These are phyloP conservation scores for Chelmon rostratus DNA, from an alignment of 2,797 vertebrate species.

Conservation along the genomic window DNA sequence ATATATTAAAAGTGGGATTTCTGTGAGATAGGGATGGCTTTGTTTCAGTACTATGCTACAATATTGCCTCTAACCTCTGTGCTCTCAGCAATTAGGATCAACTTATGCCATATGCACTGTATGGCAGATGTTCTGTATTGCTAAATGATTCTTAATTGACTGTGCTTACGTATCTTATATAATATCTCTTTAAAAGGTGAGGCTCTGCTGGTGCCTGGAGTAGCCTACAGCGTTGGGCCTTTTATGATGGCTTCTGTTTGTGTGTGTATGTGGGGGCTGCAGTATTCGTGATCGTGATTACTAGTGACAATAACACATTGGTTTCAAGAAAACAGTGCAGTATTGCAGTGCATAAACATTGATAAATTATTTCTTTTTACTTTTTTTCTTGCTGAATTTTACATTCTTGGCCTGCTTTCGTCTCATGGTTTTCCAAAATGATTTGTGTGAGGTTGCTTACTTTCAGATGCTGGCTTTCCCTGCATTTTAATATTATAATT, in stretches of 20 bases:
- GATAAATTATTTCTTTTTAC: background rate
- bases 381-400: no score
- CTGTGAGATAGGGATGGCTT: background rate
- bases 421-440: no score
- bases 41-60: background rate
- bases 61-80: background rate
- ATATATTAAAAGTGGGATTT: background rate
- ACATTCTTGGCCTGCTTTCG: no score
- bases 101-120: background rate
- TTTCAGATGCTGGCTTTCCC: background rate
- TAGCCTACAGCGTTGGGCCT: background rate
- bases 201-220: background rate
- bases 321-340: background rate
- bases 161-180: background rate
- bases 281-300: background rate
- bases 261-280: background rate
- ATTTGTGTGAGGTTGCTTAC: no score
- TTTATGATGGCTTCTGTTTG: background rate
- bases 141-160: background rate
- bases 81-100: background rate
- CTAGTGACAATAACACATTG: background rate
- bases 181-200: constrained; percentile 6
- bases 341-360: background rate
- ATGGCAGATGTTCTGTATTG: background rate
- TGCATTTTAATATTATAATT: background rate